A percentile compares a stretch with the other conserved stretches of the same genome.
Conservation (phyloP, 2,888 invertebrate species). For the Theretra japonica region DNA sequence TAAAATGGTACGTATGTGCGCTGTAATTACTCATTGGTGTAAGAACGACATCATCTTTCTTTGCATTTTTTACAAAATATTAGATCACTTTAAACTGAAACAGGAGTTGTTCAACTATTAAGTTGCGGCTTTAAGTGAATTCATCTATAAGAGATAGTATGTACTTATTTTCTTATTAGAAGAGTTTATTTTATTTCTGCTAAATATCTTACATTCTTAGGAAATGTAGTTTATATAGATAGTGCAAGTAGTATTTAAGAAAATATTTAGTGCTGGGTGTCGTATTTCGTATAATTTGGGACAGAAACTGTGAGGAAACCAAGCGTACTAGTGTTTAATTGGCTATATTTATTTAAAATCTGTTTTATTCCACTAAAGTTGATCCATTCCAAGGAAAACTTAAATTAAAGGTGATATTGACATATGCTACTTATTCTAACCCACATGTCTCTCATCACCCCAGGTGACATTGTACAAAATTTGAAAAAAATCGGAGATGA, state of each 20-base stretch:
- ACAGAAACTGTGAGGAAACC: neutral
- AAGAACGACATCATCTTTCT: constrained; percentile 7
- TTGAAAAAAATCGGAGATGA: too few relatives aligned
- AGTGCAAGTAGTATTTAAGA: neutral
- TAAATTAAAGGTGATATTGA: too few relatives aligned
- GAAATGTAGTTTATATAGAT: neutral
- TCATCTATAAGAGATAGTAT: neutral
- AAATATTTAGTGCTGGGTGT: neutral
- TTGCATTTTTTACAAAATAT: neutral
- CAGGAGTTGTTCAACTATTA: too few relatives aligned
- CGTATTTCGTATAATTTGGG: neutral
- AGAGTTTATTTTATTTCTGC: neutral
- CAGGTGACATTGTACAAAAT: too few relatives aligned
- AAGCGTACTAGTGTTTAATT: neutral
- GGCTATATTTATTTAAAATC: neutral
- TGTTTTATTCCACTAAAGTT: neutral
- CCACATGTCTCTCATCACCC: too few relatives aligned
- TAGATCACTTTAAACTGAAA: constrained; percentile 8
- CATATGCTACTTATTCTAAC: too few relatives aligned
- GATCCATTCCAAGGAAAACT: constrained; percentile 12
- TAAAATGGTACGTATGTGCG: neutral
- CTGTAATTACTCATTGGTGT: constrained; percentile 1
- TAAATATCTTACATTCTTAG: neutral
- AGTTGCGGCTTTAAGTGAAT: constrained; percentile 9
- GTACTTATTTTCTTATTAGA: neutral